Conservation (phyloP, 2,113 vertebrate species). For the Balaeniceps rex region DNA sequence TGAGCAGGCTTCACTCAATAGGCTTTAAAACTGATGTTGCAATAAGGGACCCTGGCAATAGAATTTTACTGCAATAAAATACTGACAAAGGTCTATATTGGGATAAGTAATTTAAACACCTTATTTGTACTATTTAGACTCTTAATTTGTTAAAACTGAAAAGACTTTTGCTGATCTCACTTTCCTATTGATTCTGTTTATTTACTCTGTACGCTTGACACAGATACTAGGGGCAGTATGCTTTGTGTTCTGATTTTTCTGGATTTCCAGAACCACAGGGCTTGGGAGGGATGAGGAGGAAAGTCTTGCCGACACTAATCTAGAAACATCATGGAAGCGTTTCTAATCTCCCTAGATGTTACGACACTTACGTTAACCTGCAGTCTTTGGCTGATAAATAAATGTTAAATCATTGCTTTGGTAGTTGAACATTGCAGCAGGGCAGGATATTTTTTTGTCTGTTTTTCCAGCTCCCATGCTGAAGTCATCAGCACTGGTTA, state of each 20-base stretch:
- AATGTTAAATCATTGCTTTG: background rate
- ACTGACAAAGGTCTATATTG: conserved; percentile 60
- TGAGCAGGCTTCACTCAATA: background rate
- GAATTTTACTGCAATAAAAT: conserved; percentile 62
- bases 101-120: conserved; percentile 48
- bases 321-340: background rate
- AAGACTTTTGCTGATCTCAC: conserved; percentile 39
- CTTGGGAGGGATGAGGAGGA: background rate
- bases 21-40: conserved; percentile 50
- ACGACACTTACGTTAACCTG: background rate
- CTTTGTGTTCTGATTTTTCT: background rate
- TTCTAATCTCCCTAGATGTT: background rate
- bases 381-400: background rate
- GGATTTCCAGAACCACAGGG: conserved; percentile 13
- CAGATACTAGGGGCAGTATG: background rate
- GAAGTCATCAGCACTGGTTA: background rate
- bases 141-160: conserved; percentile 54
- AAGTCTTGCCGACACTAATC: background rate
- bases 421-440: background rate
- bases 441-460: background rate
- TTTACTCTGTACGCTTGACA: conserved; percentile 8
- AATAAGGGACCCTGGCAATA: conserved; percentile 57
- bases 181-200: conserved; percentile 35
- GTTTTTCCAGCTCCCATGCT: background rate
- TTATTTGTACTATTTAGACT: conserved; percentile 57